Evolutionary conservation across 2,888 invertebrate genomes (phyloP), one percentile per base, ranked within the genome.

Genomic region (Harpalus rubripes): DNA sequence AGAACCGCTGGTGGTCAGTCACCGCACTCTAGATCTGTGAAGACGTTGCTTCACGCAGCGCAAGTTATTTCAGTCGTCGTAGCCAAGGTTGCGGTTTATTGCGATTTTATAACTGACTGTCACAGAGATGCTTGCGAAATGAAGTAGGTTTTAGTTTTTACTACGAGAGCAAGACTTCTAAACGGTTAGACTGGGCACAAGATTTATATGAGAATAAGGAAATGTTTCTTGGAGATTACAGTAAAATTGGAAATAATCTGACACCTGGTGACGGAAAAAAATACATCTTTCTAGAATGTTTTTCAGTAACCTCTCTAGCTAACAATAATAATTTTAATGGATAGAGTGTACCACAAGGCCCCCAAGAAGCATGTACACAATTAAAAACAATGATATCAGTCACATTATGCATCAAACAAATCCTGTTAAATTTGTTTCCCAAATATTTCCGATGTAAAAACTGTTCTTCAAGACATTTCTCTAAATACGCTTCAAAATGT

Each of bases 1-100:
- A 41, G 76, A 78, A 84, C 84, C 84, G 44, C 39, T 74, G 78
- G 78, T 84, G 84, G 84, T 84, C 84, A 84, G 44, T 84, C 76
- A 84, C 84, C 84, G 74, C 74, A 41, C 12, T 56, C 74, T 74
- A 52, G 18, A 74, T 56, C 16, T 18, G 18, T 65, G 32, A 72
- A 22, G 56, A 58, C 78, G 58, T 78, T 26, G 15, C 58, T 78
- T 78, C 78, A 78, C 78, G 78, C 78, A 74, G 72, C 32, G 32
- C 26, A 44, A 74, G 44, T 74, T 74, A 74, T 74, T 74, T 74
- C 72, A 41, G 44, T 74, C 44, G 18, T 44, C 44, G 44, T 6
- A 68, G 32, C 44, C 72, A 74, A 74, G 72, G 72, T 22, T 74
- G 41, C 72, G 44, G 72, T 74, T 74, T 74, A 74, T 74, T 74